These are phyloP conservation scores for Venturia canescens DNA, from an alignment of 1,140 invertebrate genomes.

Conservation along the genomic window DNA sequence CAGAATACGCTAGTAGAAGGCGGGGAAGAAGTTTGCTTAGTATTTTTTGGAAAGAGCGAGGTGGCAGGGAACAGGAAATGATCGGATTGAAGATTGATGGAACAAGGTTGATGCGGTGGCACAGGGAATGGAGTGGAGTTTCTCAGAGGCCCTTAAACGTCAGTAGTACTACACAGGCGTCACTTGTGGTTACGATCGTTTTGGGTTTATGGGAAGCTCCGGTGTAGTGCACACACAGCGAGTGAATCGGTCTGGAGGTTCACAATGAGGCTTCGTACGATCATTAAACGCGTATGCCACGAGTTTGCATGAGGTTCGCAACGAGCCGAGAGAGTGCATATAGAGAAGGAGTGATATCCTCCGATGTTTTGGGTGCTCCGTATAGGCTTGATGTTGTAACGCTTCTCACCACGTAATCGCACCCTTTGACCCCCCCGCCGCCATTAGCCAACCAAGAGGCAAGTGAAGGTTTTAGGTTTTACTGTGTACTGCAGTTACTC, in stretches of 20 bases:
- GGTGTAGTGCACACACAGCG: not conserved
- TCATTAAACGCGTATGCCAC: constrained; percentile 26
- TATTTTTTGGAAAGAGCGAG: not conserved
- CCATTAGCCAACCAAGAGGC: not conserved
- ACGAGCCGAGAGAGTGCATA: not conserved
- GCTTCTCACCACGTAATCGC: not conserved
- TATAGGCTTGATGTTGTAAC: not conserved
- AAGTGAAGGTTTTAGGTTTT: not conserved
- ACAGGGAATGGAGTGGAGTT: not conserved
- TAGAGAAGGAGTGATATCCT: not conserved
- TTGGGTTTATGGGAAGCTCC: constrained; percentile 6
- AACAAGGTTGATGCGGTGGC: constrained; percentile 2
- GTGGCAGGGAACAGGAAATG: constrained; percentile 7
- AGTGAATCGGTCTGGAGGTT: not conserved
- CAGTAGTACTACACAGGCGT: constrained; percentile 16
- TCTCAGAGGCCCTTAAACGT: constrained; percentile 30
- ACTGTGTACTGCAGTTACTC: not conserved
- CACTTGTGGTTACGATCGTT: constrained; percentile 3
- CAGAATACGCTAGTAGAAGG: not conserved
- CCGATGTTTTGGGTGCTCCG: not conserved
- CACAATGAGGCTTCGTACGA: constrained; percentile 20
- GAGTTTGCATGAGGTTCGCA: too few relatives aligned
- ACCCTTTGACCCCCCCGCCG: constrained; percentile 28
- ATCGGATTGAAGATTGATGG: constrained; percentile 39
- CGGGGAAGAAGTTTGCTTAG: not conserved